Base-by-base conservation (phyloP, 2,797 vertebrate genomes). In the Acanthopagrus latus region DNA sequence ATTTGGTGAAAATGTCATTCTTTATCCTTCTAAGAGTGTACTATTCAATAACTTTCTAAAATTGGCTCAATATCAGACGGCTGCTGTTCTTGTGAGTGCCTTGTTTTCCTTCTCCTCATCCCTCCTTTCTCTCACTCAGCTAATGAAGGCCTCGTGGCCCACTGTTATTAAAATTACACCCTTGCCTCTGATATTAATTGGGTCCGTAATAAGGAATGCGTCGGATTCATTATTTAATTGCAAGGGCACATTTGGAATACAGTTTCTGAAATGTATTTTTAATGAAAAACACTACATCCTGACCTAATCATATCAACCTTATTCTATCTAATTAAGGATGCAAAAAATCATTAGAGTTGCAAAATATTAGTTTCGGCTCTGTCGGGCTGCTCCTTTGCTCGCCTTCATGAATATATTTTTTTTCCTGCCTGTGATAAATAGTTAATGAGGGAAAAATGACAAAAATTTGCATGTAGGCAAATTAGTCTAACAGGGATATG, bases 271-370 rank as follows among this genome's bases (percentile, higher is more conserved):
- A 97, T 97, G 96, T 96, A 97, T 98, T 98, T 96, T 98, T 99
- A 98, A 99, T 99, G 97, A 98, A 98, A 98, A 99, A 97, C 97
- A 97, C 97, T 97, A 97, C 95, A 97, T 98, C 96, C 96, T 98
- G 97, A 97, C 97, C 97, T 99, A 99, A 98, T 99, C 97, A 97
- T 97, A 98, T 98, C 97, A 98, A 98, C 97, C 96, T 97, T 97
- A 97, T 97, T 97, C 96, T 97, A 98, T 97, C 97, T 98, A 99
- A 99, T 99, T 99, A 99, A 97, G 95, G 95, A 99, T 99, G 97
- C 97, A 98, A 97, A 98, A 97, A 98, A 98, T 97, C 97, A 98
- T 98, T 98, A 98, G 95, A 97, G 96, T 98, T 98, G 97, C 96
- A 98, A 99, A 99, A 99, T 98, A 98, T 99, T 98, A 98, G 97